Base-by-base conservation (phyloP, 2,113 vertebrate genomes). In the Synodontis membranacea region DNA sequence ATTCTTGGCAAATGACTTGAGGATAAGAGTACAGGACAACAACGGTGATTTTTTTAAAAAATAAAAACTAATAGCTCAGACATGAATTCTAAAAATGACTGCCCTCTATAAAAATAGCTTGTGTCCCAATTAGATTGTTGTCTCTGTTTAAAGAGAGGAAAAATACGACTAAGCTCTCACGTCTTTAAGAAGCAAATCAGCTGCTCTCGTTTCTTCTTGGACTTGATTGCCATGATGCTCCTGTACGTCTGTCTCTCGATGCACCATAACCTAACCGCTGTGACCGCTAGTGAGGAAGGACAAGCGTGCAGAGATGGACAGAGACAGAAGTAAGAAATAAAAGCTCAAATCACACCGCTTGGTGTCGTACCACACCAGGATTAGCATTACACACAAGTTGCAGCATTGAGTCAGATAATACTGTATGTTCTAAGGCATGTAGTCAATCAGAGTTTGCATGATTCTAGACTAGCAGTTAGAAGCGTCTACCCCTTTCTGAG, bases 201-300 rank as follows among this genome's bases (percentile, higher is more conserved):
- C 89, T 96, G 90, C 10, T 95, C 95, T 0, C 95, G 92, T 83
- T 91, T 92, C 89, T 91, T 94, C 91, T 94, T 95, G 89, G 95
- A 95, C 15, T 95, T 95, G 90, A 94, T 94, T 74, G 96, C 93
- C 68, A 96, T 93, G 88, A 96, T 95, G 42, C 94, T 93, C 4
- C 95, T 93, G 91, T 96, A 96, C 3, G 92, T 94, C 91, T 95
- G 95, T 83, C 95, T 88, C 93, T 95, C 94, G 64, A 96, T 95
- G 87, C 92, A 93, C 95, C 95, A 96, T 80, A 96, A 76, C 81
- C 91, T 93, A 76, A 96, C 95, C 0, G 56, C 48, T 6, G 94
- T 92, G 82, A 93, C 91, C 0, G 95, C 96, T 96, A 91, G 3
- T 11, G 34, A 23, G 50, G 39, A 39, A 87, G 25, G 0, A 48